Conservation (phyloP, 1,140 invertebrate species). For the Thrips palmi region DNA sequence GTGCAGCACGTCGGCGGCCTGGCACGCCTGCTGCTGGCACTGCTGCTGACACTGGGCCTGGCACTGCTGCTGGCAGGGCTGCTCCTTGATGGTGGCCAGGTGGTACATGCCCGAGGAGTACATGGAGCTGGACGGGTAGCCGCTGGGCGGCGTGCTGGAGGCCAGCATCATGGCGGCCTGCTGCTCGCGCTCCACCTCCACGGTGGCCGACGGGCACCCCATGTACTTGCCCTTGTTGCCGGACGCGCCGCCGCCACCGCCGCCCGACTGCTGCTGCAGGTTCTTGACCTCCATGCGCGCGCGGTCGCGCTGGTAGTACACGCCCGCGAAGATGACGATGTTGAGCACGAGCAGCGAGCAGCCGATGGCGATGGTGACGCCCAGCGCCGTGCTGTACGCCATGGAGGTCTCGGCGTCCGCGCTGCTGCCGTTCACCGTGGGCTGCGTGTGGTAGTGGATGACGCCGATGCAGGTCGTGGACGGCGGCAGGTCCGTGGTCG, state of each 20-base stretch:
- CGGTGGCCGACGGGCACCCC: no score
- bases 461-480: constrained; percentile 32
- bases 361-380: constrained; percentile 75
- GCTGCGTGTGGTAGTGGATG: constrained; percentile 25
- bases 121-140: no score
- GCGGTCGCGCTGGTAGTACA: constrained; percentile 84
- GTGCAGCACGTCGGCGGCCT: no score
- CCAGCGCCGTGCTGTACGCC: constrained; percentile 57
- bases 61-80: no score
- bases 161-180: no score
- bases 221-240: no score
- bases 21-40: no score
- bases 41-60: no score
- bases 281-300: constrained; percentile 29
- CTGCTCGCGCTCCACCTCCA: no score
- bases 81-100: no score
- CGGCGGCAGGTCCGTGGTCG: constrained; percentile 24
- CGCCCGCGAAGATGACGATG: constrained; percentile 80
- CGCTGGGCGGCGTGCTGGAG: no score
- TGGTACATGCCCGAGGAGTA: no score
- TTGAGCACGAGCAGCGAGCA: constrained; percentile 59
- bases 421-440: constrained; percentile 51
- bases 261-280: constrained; percentile 19
- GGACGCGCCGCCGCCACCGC: constrained; percentile 3
- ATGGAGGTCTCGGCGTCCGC: constrained; percentile 45